These are phyloP conservation scores for Chamaetylas fuelleborni DNA, from an alignment of 2,113 vertebrate species.

Conservation along the genomic window DNA sequence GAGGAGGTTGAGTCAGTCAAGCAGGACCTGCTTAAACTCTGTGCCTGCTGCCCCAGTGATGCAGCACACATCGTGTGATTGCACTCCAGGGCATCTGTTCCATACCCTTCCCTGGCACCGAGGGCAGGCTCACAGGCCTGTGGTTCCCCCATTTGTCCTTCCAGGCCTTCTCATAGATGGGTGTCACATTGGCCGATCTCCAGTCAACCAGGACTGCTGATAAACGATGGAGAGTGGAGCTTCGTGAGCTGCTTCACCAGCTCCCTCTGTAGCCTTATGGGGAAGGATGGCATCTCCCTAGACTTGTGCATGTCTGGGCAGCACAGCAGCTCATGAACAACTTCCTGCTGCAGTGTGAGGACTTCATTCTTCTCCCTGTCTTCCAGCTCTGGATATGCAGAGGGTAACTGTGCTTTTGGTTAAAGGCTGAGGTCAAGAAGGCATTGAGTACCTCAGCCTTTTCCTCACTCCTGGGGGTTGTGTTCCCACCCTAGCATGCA, in stretches of 20 bases:
- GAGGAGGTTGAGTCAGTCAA: background rate
- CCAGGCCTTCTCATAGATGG: background rate
- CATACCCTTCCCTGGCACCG: background rate
- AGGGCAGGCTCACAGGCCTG: background rate
- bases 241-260: background rate
- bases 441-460: background rate
- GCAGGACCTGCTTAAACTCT: background rate
- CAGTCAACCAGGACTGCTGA: background rate
- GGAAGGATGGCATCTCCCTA: background rate
- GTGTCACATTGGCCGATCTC: background rate
- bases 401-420: background rate
- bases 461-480: background rate
- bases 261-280: background rate
- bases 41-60: background rate
- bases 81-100: background rate
- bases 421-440: background rate
- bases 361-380: background rate
- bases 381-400: background rate
- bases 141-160: background rate
- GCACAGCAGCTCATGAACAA: background rate
- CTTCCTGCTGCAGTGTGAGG: background rate
- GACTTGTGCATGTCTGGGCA: background rate
- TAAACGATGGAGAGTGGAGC: no score
- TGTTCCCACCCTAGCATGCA: background rate
- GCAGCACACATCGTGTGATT: background rate